These are phyloP conservation scores for Pterocles orientalis DNA, from an alignment of 2,113 vertebrate genomes.

Conservation along the genomic window DNA sequence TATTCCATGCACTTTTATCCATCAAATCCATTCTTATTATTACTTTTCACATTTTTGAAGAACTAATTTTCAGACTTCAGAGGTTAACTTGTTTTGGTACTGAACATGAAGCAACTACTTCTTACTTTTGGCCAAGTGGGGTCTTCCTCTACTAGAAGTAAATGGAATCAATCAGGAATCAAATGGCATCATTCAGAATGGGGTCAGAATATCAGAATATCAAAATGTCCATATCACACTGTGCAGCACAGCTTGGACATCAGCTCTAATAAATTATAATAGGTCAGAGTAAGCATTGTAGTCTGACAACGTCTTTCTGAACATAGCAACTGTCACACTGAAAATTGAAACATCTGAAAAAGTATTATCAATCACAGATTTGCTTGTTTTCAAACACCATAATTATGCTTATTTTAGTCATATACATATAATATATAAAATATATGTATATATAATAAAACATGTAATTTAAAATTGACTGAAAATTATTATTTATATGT, in stretches of 20 bases:
- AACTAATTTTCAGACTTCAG: slow-evolving; percentile 46
- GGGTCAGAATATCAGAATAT: neutral
- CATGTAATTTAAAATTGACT: neutral
- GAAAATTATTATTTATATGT: neutral
- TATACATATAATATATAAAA: neutral
- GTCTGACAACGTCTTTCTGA: neutral
- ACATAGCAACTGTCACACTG: neutral
- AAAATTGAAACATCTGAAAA: neutral
- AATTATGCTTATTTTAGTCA: neutral
- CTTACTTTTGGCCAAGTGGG: slow-evolving; percentile 7
- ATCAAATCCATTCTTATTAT: slow-evolving; percentile 40
- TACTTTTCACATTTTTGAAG: neutral
- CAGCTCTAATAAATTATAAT: neutral
- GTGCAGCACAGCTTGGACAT: neutral
- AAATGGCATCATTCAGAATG: neutral
- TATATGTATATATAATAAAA: neutral
- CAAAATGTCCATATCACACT: neutral
- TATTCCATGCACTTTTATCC: slow-evolving; percentile 5
- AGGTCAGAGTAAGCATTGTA: neutral
- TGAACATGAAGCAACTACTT: slow-evolving; percentile 16
- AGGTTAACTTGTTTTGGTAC: slow-evolving; percentile 42
- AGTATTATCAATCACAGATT: neutral
- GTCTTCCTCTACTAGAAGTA: neutral
- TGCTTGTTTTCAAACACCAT: neutral
- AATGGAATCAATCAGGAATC: neutral